Evolutionary conservation across 2,888 invertebrate genomes (phyloP), one percentile per base, ranked within the genome.

Genomic region (Oxycera nigricornis): DNA sequence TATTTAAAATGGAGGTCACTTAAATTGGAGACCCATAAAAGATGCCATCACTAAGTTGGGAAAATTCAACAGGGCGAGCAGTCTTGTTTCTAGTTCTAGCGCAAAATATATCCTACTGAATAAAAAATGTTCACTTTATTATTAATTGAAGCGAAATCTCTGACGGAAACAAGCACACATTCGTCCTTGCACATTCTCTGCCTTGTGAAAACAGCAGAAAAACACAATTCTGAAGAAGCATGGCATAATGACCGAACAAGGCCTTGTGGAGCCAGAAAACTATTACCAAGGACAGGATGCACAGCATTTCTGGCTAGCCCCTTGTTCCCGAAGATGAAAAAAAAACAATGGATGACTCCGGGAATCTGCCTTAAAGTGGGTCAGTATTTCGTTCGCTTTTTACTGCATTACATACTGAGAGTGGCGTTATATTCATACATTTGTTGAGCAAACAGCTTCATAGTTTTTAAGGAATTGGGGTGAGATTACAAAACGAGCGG

Each of bases 381-480:
- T 55, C 70, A 70, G 70, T 70, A 46, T 31, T 35, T 70, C 65
- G n/a, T 24, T 68, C 24, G 2, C n/a, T 55, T 28, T 35, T 22
- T 55, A 30, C 65, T 24, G 41, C 39, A 65, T 30, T 41, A 65
- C 22, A 39, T 65, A 65, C 41, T 22, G 41, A 31, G 28, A 11
- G 30, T n/a, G 20, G 20, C 35, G 20, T 26, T 26, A 20, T 17
- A 26, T 17, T 31, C 14, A 26, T 28, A 28, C 11, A 7, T 17
- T 2, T 59, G 59, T 59, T 7, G 39, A 39, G 20, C 31, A 41
- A 65, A 39, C 17, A 41, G 65, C 65, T 65, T 30, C 65, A 65
- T 65, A 65, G 61, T 61, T 61, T 61, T 65, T 55, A 26, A 31
- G 14, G 22, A 67, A 17, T n/a, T 41, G n/a, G 70, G 52, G 2